Base-by-base conservation (phyloP, 2,113 vertebrate species). In the Ranitomeya variabilis region DNA sequence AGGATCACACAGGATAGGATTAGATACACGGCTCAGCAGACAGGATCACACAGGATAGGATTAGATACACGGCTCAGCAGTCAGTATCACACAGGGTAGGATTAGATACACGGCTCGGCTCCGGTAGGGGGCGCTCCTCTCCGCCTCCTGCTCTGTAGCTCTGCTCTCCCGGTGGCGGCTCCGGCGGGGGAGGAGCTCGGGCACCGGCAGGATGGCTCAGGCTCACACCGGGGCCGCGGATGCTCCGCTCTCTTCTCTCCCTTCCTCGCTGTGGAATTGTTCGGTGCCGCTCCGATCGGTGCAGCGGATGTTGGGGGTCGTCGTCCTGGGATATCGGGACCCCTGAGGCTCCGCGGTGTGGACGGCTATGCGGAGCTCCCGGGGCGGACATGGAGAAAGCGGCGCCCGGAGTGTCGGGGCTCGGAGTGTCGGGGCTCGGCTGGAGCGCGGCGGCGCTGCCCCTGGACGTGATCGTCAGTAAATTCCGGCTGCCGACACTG, bases 371-470 rank as follows among this genome's bases (percentile, higher is more conserved):
- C 90, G 89, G 91, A 89, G 86, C 84, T 84, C 87, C 80, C 64
- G 73, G 90, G 90, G 87, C 37, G 73, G 87, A 88, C 93, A 98
- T 97, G 97, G 97, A 97, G 94, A 97, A 96, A 94, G 92, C 97
- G 93, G 95, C 95, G 93, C 96, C 95, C 26, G 26, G 26, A 31
- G 26, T 31, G 26, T 31, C 26, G 26, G 26, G 26, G 26, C 26
- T 31, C 91, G 97, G 96, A 92, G 93, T 97, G 93, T 96, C 95
- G 90, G 96, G 96, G 92, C 94, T 98, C 92, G 92, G 94, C 90
- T 98, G 97, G 97, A 97, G 96, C 95, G 94, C 96, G 92, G 94
- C 97, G 93, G 94, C 96, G 91, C 94, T 98, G 93, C 97, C 97
- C 78, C 91, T 98, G 86, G 97, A 98, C 91, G 94, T 96, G 85